These are phyloP conservation scores for Aquatica leii DNA, from an alignment of 2,888 invertebrate genomes.

Conservation along the genomic window DNA sequence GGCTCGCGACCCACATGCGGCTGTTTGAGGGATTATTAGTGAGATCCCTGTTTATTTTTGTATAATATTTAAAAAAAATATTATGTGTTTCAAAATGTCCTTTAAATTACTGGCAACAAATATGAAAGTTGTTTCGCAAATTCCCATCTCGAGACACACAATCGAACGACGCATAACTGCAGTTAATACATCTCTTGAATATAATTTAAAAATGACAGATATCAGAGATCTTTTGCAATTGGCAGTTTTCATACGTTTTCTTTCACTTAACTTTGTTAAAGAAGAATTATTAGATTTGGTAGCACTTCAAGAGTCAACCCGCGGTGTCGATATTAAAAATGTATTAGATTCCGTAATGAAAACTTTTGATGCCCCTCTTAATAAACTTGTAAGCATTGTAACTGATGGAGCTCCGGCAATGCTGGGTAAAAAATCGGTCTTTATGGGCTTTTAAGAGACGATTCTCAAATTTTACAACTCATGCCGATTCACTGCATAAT, in stretches of 20 bases:
- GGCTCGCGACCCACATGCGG: too few species aligned
- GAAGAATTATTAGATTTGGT: slow-evolving; percentile 25
- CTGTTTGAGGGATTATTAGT: too few species aligned
- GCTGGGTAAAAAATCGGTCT: slow-evolving; percentile 33
- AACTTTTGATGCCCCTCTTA: slow-evolving; percentile 31
- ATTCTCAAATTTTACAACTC: slow-evolving; percentile 26
- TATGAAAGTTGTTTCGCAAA: too few species aligned
- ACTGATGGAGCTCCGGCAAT: slow-evolving; percentile 28
- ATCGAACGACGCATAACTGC: too few species aligned
- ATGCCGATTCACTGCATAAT: slow-evolving; percentile 23
- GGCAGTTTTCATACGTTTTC: slow-evolving; percentile 21
- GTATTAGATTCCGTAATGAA: slow-evolving; percentile 36
- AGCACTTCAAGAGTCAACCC: slow-evolving; percentile 29
- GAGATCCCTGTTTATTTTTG: too few species aligned
- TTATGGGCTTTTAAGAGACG: slow-evolving; percentile 25
- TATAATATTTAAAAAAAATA: too few species aligned
- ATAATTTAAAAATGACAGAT: slow-evolving; percentile 37
- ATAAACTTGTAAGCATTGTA: slow-evolving; percentile 35
- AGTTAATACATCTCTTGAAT: too few species aligned
- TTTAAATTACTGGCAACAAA: too few species aligned
- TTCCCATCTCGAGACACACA: too few species aligned
- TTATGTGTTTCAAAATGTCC: too few species aligned
- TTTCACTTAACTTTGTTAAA: slow-evolving; percentile 28
- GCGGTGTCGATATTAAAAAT: slow-evolving; percentile 29
- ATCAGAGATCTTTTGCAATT: slow-evolving; percentile 37